Evolutionary conservation across 2,797 vertebrate genomes (phyloP).

Genomic region (Furcifer pardalis): DNA sequence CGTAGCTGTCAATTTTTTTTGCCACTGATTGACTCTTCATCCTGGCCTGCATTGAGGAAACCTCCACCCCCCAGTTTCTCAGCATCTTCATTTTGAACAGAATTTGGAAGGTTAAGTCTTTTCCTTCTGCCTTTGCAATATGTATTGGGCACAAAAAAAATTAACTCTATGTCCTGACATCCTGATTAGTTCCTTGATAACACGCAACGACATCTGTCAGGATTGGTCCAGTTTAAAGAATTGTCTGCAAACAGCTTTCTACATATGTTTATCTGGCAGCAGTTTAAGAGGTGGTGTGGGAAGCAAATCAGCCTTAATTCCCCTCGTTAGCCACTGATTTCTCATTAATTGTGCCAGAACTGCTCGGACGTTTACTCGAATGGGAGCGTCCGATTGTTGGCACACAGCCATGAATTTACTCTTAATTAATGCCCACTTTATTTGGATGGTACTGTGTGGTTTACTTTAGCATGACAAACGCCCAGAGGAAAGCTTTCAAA

Average conservation of each 20-base stretch:
- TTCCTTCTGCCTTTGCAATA: not conserved
- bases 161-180: not conserved
- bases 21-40: not conserved
- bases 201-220: conserved; percentile 22
- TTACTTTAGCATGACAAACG: conserved; percentile 50
- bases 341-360: conserved; percentile 55
- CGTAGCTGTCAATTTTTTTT: not conserved
- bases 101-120: not conserved
- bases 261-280: conserved; percentile 54
- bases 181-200: conserved; percentile 46
- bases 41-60: not conserved
- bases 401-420: conserved; percentile 61
- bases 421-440: conserved; percentile 48
- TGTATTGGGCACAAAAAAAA: conserved; percentile 34
- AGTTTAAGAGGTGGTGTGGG: conserved; percentile 38
- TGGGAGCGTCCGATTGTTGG: conserved; percentile 45
- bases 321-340: conserved; percentile 58
- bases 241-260: conserved; percentile 18
- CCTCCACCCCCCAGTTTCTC: not conserved
- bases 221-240: conserved; percentile 24
- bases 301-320: conserved; percentile 59
- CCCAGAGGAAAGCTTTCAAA: conserved; percentile 26
- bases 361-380: conserved; percentile 60
- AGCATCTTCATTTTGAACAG: conserved; percentile 19
- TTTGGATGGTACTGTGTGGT: conserved; percentile 31